Conservation (phyloP, 2,888 invertebrate genomes). For the Piscicola geometra region DNA sequence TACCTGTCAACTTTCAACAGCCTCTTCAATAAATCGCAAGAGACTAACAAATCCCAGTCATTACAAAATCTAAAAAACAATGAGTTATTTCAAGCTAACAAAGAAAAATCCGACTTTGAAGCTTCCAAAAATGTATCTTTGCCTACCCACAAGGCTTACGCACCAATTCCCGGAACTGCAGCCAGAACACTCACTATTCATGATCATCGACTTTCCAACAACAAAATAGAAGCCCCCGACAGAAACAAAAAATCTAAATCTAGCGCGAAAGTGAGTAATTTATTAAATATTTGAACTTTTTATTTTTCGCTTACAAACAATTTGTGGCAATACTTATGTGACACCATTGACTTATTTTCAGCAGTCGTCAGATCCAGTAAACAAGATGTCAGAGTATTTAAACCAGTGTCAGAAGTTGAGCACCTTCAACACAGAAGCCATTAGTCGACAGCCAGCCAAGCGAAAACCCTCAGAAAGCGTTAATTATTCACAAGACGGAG, state of each 20-base stretch:
- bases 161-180: slow-evolving; percentile 30
- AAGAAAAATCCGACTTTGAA: slow-evolving; percentile 1
- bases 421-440: not conserved
- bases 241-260: slow-evolving; percentile 24
- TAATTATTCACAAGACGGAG: slow-evolving; percentile 39
- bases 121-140: slow-evolving; percentile 8
- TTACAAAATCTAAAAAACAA: not conserved
- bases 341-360: not conserved
- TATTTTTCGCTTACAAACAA: not conserved
- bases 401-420: not conserved
- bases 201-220: slow-evolving; percentile 26
- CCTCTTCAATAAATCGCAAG: slow-evolving; percentile 5
- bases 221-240: slow-evolving; percentile 11
- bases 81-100: not conserved
- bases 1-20: slow-evolving; percentile 31
- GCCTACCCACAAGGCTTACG: not conserved
- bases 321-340: not conserved
- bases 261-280: not conserved
- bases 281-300: not conserved
- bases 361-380: not conserved
- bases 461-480: slow-evolving; percentile 18
- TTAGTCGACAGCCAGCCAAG: not conserved
- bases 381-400: slow-evolving; percentile 5
- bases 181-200: slow-evolving; percentile 34
- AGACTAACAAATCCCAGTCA: not conserved